A percentile compares a stretch with the other conserved stretches of the same genome.
phyloP scores from a whole-genome alignment of 2,888 invertebrate species.

The Eristalis pertinax region DNA sequence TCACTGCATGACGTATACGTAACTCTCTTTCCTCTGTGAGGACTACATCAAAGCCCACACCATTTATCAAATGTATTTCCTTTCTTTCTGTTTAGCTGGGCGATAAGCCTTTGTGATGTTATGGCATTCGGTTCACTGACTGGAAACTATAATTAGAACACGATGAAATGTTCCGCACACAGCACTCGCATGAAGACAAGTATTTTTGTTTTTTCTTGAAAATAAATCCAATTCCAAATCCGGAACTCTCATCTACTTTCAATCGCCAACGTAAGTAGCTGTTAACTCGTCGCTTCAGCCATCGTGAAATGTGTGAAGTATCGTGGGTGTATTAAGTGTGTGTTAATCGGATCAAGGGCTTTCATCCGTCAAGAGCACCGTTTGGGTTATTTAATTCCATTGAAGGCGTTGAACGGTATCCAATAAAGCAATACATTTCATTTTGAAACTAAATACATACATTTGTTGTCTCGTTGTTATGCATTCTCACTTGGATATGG shows the following conservation, averaged over 20 bases:
- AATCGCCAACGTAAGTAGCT: background rate
- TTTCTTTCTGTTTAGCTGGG: background rate
- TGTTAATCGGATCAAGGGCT: background rate
- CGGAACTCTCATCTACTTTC: background rate
- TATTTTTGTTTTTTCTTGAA: background rate
- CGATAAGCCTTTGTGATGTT: background rate
- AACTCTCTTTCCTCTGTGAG: background rate
- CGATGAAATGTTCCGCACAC: background rate
- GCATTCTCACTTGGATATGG: no score
- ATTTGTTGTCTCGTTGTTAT: background rate
- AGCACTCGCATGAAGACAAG: background rate
- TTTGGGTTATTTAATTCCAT: background rate
- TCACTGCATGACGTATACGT: background rate
- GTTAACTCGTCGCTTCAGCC: background rate
- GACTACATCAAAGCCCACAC: background rate
- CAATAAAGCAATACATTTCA: no score
- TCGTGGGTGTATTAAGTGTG: background rate
- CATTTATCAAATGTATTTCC: background rate
- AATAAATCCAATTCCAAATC: background rate
- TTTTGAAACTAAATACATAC: no score
- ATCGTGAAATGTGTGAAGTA: background rate
- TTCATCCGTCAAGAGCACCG: background rate
- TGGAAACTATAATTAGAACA: background rate
- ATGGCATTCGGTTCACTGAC: background rate
- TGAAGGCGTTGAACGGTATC: background rate